Evolutionary conservation across 2,888 invertebrate species (phyloP), one percentile per base, ranked within the genome.

Genomic region (Slavum lentiscoides): DNA sequence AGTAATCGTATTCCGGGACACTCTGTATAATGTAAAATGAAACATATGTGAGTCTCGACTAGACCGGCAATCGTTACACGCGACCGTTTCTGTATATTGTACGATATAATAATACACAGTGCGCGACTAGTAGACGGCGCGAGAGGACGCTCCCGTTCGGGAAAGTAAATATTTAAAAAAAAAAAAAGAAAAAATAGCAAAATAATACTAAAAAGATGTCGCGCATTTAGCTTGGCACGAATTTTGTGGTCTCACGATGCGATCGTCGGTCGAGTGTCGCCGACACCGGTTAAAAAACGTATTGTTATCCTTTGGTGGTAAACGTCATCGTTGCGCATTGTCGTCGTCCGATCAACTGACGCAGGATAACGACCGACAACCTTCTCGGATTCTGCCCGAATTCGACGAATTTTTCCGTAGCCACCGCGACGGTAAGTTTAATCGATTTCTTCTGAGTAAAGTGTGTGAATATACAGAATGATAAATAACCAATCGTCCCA

Each of bases 241-340:
- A 30, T 17, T 73, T 30, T 64, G 30, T 43, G 7, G 58, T 30
- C n/a, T 55, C 37, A 23, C 67, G 37, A 75, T 53, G 64, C 66
- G 37, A 37, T 66, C 67, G 13, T 66, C 67, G 13, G 75, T 75
- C 0, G 43, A 67, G 39, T 75, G 75, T 43, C 66, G 30, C 30
- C 2, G 66, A 1, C 49, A 15, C 21, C 75, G 67, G 75, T 67
- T 75, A 6, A 67, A 43, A 67, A 75, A 67, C 75, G 66, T 30
- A 7, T 75, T 67, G 23, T 13, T 7, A n/a, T 58, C 23, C 1
- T 53, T 53, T 13, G 53, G 13, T 11, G 21, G 67, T 1, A 43
- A 43, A 43, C 43, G 43, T 6, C 30, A 30, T 30, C 43, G 43
- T 43, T 43, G 9, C 67, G 55, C 67, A 67, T 58, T 9, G 39